These are phyloP conservation scores for Lagodon rhomboides DNA, from an alignment of 2,797 vertebrate species.

Conservation along the genomic window DNA sequence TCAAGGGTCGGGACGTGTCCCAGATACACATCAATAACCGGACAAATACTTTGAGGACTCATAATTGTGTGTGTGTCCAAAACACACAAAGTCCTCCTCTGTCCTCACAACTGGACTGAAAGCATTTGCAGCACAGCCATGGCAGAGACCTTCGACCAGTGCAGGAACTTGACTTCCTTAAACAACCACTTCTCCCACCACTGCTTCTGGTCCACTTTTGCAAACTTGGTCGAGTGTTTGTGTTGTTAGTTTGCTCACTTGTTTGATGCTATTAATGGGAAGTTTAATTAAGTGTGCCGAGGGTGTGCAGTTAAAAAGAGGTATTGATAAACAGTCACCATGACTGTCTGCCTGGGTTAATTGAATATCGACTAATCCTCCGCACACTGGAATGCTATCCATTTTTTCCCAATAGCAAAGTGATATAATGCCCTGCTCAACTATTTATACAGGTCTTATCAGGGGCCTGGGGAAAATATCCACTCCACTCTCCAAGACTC, in stretches of 20 bases:
- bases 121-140: neutral
- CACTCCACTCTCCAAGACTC: slow-evolving; percentile 42
- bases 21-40: slow-evolving; percentile 76
- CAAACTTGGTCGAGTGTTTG: slow-evolving; percentile 59
- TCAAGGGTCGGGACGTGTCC: slow-evolving; percentile 67
- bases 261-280: slow-evolving; percentile 77
- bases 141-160: slow-evolving; percentile 14
- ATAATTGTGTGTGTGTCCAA: slow-evolving; percentile 39
- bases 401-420: slow-evolving; percentile 64
- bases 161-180: slow-evolving; percentile 23
- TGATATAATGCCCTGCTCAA: slow-evolving; percentile 66
- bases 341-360: slow-evolving; percentile 80
- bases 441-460: slow-evolving; percentile 73
- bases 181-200: slow-evolving; percentile 23
- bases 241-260: slow-evolving; percentile 68
- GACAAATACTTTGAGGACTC: slow-evolving; percentile 56
- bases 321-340: slow-evolving; percentile 82
- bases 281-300: slow-evolving; percentile 82
- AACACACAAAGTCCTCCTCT: slow-evolving; percentile 58
- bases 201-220: slow-evolving; percentile 42
- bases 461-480: slow-evolving; percentile 55
- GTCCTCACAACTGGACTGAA: slow-evolving; percentile 34
- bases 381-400: slow-evolving; percentile 66
- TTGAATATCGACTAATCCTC: slow-evolving; percentile 85
- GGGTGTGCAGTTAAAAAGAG: slow-evolving; percentile 77